Evolutionary conservation across 2,888 invertebrate genomes (phyloP), one percentile per base, ranked within the genome.

Genomic region (Drosophila stalkeri): DNA sequence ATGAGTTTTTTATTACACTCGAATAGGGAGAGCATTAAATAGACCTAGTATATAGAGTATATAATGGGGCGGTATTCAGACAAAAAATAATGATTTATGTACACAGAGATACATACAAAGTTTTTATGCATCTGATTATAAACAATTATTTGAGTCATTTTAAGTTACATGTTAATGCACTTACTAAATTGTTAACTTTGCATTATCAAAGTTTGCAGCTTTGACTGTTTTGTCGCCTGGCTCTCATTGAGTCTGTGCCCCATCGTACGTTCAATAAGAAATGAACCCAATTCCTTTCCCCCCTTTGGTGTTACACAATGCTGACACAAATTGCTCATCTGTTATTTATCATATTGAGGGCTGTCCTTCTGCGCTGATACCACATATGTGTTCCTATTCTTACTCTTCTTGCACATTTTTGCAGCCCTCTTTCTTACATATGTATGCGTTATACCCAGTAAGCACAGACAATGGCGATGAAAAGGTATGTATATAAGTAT

Each of bases 281-380:
- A 75, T 61, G 55, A 74, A 70, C 70, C 75, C 75, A 61, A 77
- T 74, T 69, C 60, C 54, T 39, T 54, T 41, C 41, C 55, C 59
- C 59, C 52, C 27, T 27, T 35, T 52, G 61, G 43, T 35, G 57
- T 54, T 33, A 49, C 70, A 74, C 70, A 74, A 54, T 70, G 72
- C 76, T 69, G 75, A 85, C 86, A 87, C 86, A 75, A 82, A 72
- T 71, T 76, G 86, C 89, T 87, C 89, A 89, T 86, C 80, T 76
- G 73, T 89, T 86, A 86, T 86, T 86, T 86, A 87, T 86, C 81
- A 77, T 80, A 76, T 75, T 77, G 73, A 60, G 62, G 51, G 63
- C 70, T 63, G 73, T 64, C 69, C 68, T 68, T 39, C 39, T 65
- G 33, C 47, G 41, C 64, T 27, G 46, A 60, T 60, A 49, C 12